phyloP scores from a whole-genome alignment of 2,797 vertebrate genomes.

The Meda fulgida region DNA sequence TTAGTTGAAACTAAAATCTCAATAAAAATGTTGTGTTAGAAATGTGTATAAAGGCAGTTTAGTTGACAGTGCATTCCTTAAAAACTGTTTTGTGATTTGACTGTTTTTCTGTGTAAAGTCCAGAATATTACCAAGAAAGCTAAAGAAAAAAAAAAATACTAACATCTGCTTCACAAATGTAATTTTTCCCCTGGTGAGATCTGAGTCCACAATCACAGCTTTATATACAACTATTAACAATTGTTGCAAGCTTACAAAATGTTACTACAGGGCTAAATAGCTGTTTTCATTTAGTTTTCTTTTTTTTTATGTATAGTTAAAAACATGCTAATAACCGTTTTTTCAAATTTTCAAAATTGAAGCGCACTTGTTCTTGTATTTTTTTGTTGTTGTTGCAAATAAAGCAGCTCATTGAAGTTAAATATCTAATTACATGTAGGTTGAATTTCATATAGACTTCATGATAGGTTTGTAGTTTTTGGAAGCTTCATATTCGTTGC shows the following conservation, averaged over 20 bases:
- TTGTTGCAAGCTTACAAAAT: constrained; percentile 52
- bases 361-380: neutral
- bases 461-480: constrained; percentile 60
- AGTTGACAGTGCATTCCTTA: neutral
- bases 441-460: constrained; percentile 62
- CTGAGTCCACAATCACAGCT: constrained; percentile 61
- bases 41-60: neutral
- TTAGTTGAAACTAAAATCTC: neutral
- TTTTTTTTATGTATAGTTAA: constrained; percentile 46
- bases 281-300: constrained; percentile 22
- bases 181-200: constrained; percentile 55
- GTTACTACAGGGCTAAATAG: constrained; percentile 45
- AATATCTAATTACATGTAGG: constrained; percentile 40
- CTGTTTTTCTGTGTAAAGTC: constrained; percentile 51
- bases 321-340: constrained; percentile 5
- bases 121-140: constrained; percentile 60
- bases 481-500: constrained; percentile 52
- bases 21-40: neutral
- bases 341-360: neutral
- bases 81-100: constrained; percentile 54
- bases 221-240: constrained; percentile 64
- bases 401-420: neutral
- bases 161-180: constrained; percentile 79
- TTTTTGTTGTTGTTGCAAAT: constrained; percentile 56
- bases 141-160: constrained; percentile 47